These are phyloP conservation scores for Poecilobothrus nobilitatus DNA, from an alignment of 2,888 invertebrate species.

Conservation along the genomic window DNA sequence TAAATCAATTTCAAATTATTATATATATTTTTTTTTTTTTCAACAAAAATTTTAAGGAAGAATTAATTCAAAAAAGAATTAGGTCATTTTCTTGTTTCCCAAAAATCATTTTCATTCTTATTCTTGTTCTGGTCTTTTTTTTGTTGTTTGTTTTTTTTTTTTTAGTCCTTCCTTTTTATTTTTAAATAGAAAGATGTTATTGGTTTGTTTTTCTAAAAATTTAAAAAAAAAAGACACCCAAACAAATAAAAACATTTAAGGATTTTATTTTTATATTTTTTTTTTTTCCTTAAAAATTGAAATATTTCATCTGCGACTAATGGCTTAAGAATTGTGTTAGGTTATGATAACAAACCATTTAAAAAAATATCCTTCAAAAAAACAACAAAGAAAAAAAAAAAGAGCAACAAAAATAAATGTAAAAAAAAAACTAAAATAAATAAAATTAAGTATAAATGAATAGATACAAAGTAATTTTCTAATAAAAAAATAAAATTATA, in stretches of 20 bases:
- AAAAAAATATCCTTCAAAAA: neutral
- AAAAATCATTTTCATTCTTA: neutral
- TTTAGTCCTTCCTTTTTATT: neutral
- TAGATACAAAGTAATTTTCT: too few relatives aligned
- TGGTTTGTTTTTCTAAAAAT: neutral
- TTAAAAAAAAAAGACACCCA: too few relatives aligned
- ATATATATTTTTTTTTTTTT: too few relatives aligned
- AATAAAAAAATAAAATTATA: too few relatives aligned
- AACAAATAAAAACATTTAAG: neutral
- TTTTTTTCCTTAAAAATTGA: neutral
- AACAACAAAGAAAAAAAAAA: too few relatives aligned
- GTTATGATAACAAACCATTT: constrained; percentile 1
- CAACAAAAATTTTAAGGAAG: too few relatives aligned
- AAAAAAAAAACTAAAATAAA: too few relatives aligned
- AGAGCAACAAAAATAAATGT: neutral
- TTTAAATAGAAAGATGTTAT: neutral
- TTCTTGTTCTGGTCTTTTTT: too few relatives aligned
- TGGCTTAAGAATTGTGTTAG: constrained; percentile 1
- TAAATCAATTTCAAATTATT: too few relatives aligned
- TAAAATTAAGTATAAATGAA: too few relatives aligned
- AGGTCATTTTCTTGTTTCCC: neutral
- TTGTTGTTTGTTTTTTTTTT: too few relatives aligned
- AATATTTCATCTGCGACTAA: constrained; percentile 4
- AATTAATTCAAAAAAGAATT: neutral
- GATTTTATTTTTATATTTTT: neutral